Percentiles rank a stretch among this genome's conserved stretches.
These are phyloP conservation scores for Corythornis leucogaster DNA, from an alignment of 2,797 vertebrate genomes.

Conservation along the genomic window DNA sequence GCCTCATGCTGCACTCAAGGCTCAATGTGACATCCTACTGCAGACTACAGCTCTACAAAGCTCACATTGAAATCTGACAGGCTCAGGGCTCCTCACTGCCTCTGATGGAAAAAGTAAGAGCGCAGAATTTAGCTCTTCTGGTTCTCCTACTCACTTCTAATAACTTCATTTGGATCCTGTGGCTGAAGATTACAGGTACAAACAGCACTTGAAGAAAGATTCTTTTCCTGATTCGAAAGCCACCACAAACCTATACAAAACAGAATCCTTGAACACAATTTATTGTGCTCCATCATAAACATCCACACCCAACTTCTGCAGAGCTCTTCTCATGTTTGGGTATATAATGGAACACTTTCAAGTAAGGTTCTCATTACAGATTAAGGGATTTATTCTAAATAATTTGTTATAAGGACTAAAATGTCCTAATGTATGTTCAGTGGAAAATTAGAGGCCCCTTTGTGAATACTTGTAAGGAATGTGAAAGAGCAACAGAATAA, in stretches of 20 bases:
- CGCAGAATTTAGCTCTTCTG: not conserved
- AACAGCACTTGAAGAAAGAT: not conserved
- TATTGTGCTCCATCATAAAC: not conserved
- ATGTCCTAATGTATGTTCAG: fast-evolving
- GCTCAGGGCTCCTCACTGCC: no score
- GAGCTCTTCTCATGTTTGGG: not conserved
- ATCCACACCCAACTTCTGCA: not conserved
- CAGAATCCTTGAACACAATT: not conserved
- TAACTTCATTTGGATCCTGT: not conserved
- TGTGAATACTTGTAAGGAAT: not conserved
- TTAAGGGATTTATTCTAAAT: not conserved
- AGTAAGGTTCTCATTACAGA: not conserved
- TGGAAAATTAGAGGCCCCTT: not conserved
- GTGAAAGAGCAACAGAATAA: not conserved
- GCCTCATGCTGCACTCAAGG: not conserved
- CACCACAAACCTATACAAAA: no score
- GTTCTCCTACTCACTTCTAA: not conserved
- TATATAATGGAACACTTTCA: not conserved
- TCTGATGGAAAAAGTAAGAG: not conserved
- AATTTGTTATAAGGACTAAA: not conserved
- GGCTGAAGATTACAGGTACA: not conserved
- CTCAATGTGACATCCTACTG: fast-evolving
- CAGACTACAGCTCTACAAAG: not conserved
- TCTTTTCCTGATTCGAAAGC: not conserved
- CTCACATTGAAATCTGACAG: fast-evolving